Percentiles rank a stretch among this genome's conserved stretches.
These are phyloP conservation scores for Hedychridium roseum DNA, from an alignment of 2,888 invertebrate genomes.

Conservation along the genomic window DNA sequence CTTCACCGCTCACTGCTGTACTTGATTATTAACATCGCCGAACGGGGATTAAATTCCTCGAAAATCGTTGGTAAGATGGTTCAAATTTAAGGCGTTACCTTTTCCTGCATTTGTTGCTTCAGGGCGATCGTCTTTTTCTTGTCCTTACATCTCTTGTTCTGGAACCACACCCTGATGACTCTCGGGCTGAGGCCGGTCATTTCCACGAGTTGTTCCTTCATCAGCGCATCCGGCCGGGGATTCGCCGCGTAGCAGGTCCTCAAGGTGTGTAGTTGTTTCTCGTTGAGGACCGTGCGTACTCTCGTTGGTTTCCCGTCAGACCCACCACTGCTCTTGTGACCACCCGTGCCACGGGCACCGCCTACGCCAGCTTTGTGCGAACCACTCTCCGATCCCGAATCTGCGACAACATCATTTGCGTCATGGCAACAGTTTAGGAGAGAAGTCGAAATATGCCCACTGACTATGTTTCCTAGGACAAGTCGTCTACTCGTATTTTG, in stretches of 20 bases:
- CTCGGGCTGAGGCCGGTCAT: conserved; percentile 97
- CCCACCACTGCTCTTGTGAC: conserved; percentile 67
- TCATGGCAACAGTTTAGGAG: no score
- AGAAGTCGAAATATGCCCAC: no score
- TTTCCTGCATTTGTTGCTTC: conserved; percentile 98
- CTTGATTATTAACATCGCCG: no score
- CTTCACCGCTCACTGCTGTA: conserved; percentile 3
- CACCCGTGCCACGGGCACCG: conserved; percentile 67
- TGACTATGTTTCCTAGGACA: no score
- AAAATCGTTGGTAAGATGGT: no score
- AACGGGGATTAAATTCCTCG: no score
- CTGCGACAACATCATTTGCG: no score
- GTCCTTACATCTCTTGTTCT: conserved; percentile 97
- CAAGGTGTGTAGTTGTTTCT: conserved; percentile 96
- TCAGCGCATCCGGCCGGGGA: conserved; percentile 97
- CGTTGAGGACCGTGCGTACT: conserved; percentile 97
- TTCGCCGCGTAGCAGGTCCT: conserved; percentile 98
- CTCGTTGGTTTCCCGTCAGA: conserved; percentile 97
- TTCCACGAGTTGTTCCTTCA: conserved; percentile 99
- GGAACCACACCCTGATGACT: conserved; percentile 99
- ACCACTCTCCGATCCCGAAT: conserved; percentile 91
- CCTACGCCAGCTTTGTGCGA: conserved; percentile 80
- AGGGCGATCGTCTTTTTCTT: conserved; percentile 96
- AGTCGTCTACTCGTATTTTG: no score
- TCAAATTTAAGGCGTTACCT: no score